phyloP scores from a whole-genome alignment of 2,797 vertebrate species.

The Mus caroli region DNA sequence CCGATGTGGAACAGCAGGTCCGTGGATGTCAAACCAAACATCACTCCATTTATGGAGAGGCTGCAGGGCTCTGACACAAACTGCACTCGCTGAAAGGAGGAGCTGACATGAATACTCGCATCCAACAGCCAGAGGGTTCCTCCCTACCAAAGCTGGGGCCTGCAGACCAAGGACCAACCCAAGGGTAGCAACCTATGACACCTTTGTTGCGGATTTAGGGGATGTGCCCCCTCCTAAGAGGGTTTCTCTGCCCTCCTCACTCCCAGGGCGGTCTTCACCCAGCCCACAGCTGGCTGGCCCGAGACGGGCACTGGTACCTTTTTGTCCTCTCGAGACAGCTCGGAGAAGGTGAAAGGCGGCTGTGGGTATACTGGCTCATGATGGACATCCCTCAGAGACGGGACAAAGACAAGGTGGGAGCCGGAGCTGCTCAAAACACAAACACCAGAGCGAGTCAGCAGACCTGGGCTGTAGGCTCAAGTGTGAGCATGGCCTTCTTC shows the following conservation, averaged over 20 bases:
- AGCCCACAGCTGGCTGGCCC: background rate
- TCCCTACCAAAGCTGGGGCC: background rate
- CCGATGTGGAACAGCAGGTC: constrained; percentile 97
- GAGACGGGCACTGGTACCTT: constrained; percentile 69
- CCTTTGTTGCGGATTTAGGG: background rate
- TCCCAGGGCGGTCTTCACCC: background rate
- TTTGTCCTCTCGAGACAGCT: constrained; percentile 89
- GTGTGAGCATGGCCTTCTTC: background rate
- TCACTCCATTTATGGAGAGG: constrained; percentile 92
- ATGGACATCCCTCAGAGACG: constrained; percentile 94
- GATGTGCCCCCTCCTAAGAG: rapidly evolving
- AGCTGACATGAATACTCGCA: no score
- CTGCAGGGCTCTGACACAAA: constrained; percentile 96
- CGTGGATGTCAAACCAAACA: constrained; percentile 94
- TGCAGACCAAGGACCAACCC: background rate
- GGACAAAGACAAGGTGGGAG: constrained; percentile 93
- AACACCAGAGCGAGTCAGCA: background rate
- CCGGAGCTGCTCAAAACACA: constrained; percentile 88
- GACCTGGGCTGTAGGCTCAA: background rate
- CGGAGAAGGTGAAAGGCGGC: constrained; percentile 91
- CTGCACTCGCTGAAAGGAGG: constrained; percentile 90
- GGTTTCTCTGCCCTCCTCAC: background rate
- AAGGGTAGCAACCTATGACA: background rate
- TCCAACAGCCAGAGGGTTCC: background rate
- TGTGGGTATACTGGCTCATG: constrained; percentile 95